Evolutionary conservation across 1,140 invertebrate genomes (phyloP).

Genomic region (Phenacoccus solenopsis): DNA sequence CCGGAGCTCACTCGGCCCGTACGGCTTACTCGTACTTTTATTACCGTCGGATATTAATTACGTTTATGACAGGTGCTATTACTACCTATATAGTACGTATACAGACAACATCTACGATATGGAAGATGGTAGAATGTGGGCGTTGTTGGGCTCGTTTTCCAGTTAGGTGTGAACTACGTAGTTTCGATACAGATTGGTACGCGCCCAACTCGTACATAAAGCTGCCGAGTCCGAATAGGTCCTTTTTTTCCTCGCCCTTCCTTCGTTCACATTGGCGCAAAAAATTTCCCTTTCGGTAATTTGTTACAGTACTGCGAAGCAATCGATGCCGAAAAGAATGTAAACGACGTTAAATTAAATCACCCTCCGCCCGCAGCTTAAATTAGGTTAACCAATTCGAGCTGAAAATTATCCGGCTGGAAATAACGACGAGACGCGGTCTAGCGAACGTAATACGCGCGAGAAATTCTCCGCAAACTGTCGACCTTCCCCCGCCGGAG

Average conservation of each 20-base stretch:
- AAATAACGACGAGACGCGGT: not conserved
- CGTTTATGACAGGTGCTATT: not conserved
- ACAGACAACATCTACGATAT: too few relatives aligned
- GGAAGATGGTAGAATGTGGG: too few relatives aligned
- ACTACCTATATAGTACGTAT: not conserved
- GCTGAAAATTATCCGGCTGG: conserved; percentile 1
- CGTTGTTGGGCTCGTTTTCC: not conserved
- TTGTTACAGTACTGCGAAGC: too few relatives aligned
- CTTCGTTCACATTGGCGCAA: too few relatives aligned
- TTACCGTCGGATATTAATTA: not conserved
- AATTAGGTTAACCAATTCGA: conserved; percentile 2
- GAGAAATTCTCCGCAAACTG: not conserved
- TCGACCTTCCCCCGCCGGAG: too few relatives aligned
- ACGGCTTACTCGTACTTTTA: too few relatives aligned
- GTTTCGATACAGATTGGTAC: too few relatives aligned
- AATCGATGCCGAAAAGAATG: not conserved
- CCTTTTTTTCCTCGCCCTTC: too few relatives aligned
- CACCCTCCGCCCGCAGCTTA: not conserved
- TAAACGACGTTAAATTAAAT: not conserved
- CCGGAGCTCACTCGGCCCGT: too few relatives aligned
- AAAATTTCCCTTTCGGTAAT: too few relatives aligned
- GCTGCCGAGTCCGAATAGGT: too few relatives aligned
- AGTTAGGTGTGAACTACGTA: not conserved
- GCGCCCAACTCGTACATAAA: too few relatives aligned
- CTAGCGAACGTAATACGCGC: not conserved